Evolutionary conservation across 2,797 vertebrate species (phyloP).

Genomic region (Gymnothorax reevesii): DNA sequence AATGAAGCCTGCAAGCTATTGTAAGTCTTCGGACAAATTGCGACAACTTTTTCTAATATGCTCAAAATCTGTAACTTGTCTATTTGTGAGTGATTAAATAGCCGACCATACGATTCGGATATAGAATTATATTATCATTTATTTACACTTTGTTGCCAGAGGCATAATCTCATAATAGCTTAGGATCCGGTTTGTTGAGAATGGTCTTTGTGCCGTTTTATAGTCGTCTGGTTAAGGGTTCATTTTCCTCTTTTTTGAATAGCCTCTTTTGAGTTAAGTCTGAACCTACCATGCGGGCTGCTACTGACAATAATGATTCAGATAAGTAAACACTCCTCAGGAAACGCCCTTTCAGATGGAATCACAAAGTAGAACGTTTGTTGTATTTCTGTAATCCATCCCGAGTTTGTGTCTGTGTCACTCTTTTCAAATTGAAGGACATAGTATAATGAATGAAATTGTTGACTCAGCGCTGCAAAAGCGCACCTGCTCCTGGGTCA

Average conservation of each 20-base stretch:
- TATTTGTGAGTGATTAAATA: neutral
- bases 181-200: slow-evolving; percentile 12
- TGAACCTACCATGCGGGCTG: slow-evolving; percentile 13
- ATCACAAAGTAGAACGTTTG: slow-evolving; percentile 10
- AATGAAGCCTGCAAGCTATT: neutral
- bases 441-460: slow-evolving; percentile 1
- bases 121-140: neutral
- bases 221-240: slow-evolving; percentile 19
- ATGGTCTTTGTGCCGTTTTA: slow-evolving; percentile 31
- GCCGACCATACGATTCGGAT: neutral
- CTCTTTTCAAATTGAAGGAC: slow-evolving; percentile 12
- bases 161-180: slow-evolving; percentile 20
- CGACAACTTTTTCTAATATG: neutral
- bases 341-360: slow-evolving; percentile 37
- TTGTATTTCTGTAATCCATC: slow-evolving; percentile 38
- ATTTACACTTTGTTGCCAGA: slow-evolving; percentile 10
- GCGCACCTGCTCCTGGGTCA: slow-evolving; percentile 35
- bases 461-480: slow-evolving; percentile 35
- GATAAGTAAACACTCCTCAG: slow-evolving; percentile 29
- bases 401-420: slow-evolving; percentile 26
- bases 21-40: neutral
- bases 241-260: slow-evolving; percentile 25
- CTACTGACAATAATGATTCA: slow-evolving; percentile 27
- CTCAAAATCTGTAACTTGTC: neutral
- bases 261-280: slow-evolving; percentile 24